Base-by-base conservation (phyloP, 2,113 vertebrate genomes). In the Columba janthina region DNA sequence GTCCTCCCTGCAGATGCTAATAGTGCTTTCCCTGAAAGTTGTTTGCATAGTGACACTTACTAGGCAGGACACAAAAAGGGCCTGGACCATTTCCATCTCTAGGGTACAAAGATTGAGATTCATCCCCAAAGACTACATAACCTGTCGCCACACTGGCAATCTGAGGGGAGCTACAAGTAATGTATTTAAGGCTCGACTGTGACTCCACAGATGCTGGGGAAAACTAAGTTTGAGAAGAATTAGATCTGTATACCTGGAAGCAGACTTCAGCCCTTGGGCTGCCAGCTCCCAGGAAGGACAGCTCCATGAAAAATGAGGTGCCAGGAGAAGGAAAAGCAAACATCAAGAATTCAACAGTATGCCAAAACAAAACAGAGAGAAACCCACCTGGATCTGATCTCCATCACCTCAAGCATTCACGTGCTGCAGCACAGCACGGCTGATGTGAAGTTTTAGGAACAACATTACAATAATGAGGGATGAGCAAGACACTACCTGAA, bases 311-410 rank as follows among this genome's bases (percentile, higher is more conserved):
- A 95, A 85, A 76, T 70, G 32, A 97, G 58, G 54, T 57, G 38
- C 86, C 76, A 32, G 66, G 74, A 88, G 73, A 80, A 70, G 2
- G 6, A 90, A 76, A 81, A 67, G 53, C 65, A 89, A 65, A 89
- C 21, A 7, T 84, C 61, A 93, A 84, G 76, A 84, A 89, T 92
- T 93, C 75, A 72, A 8, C 84, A 38, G 46, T 81, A 81, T 54
- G 65, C 44, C 76, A 72, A 95, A 96, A 96, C 83, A 95, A 90
- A 93, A 75, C 62, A 88, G 78, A 92, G 40, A 79, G 92, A 94
- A 93, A 84, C 90, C 94, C 86, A 93, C 54, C 79, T 81, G 93
- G 96, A 96, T 93, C 73, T 96, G 96, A 84, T 94, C 96, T 77
- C 88, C 88, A 87, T 70, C 95, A 96, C 94, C 90, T 91, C 73